phyloP scores from a whole-genome alignment of 2,888 invertebrate species.

The Scaeva pyrastri region DNA sequence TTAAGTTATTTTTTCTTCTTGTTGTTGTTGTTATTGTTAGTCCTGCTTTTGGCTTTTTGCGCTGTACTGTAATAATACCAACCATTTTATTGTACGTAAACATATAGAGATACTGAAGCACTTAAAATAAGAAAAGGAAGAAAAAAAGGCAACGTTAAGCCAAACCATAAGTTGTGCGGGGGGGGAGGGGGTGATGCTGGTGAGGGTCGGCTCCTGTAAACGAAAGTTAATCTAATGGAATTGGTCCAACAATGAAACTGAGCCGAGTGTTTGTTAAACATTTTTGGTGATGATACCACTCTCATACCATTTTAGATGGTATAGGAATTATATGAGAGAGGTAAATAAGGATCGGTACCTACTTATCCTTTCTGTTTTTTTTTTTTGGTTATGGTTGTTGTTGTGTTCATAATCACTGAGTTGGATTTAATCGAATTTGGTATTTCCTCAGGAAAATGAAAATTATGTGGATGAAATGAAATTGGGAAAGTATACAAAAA shows the following conservation, averaged over 20 bases:
- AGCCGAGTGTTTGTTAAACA: slow-evolving; percentile 20
- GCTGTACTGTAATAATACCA: not conserved
- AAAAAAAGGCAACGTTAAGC: not conserved
- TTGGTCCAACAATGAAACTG: slow-evolving; percentile 40
- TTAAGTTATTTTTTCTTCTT: slow-evolving; percentile 32
- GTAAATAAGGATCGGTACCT: slow-evolving; percentile 10
- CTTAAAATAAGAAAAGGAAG: not conserved
- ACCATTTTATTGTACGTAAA: not conserved
- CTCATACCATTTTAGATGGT: too few relatives aligned
- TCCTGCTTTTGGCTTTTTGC: not conserved
- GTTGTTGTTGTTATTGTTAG: not conserved
- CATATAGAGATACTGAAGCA: not conserved
- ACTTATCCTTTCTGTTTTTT: not conserved
- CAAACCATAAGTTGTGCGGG: slow-evolving; percentile 24
- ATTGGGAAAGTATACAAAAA: too few relatives aligned
- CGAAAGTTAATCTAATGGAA: slow-evolving; percentile 57
- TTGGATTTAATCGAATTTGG: slow-evolving; percentile 9
- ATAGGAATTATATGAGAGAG: not conserved
- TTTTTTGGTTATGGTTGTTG: too few relatives aligned
- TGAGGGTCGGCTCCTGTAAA: slow-evolving; percentile 3
- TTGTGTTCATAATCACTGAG: not conserved
- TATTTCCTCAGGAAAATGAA: not conserved
- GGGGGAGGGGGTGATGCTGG: too few relatives aligned
- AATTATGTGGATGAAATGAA: too few relatives aligned
- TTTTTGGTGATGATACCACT: slow-evolving; percentile 5